These are phyloP conservation scores for Dione vanillae DNA, from an alignment of 2,888 invertebrate species.

Conservation along the genomic window DNA sequence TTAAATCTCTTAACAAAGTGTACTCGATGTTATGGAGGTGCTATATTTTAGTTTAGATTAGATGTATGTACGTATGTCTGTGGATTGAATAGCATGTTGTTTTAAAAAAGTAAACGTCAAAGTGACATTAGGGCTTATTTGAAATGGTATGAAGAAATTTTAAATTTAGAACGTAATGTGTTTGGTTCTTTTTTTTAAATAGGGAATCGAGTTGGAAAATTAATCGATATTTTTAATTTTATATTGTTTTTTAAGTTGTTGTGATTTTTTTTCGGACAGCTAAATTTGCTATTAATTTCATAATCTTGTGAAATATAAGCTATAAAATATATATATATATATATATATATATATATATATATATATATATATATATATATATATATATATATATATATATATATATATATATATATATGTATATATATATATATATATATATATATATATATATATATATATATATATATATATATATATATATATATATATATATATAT, in stretches of 20 bases:
- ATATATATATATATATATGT: too few relatives aligned
- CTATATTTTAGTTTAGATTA: slow-evolving; percentile 36
- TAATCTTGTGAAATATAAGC: neutral
- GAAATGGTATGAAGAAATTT: too few relatives aligned
- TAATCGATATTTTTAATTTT: neutral
- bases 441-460: too few relatives aligned
- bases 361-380: too few relatives aligned
- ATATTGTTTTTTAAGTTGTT: neutral
- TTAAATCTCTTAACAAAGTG: slow-evolving; percentile 23
- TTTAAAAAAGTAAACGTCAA: neutral
- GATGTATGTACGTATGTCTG: slow-evolving; percentile 20
- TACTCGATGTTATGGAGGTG: slow-evolving; percentile 44
- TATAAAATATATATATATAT: neutral
- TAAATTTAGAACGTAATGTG: neutral
- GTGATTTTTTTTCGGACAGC: too few relatives aligned
- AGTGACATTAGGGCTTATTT: neutral
- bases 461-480: neutral
- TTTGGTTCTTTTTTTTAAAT: neutral
- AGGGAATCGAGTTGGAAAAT: neutral
- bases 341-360: too few relatives aligned
- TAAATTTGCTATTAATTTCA: slow-evolving; percentile 14
- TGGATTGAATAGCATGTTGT: slow-evolving; percentile 4
- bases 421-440: too few relatives aligned
- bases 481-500: neutral
- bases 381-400: too few relatives aligned